Conservation (phyloP, 2,113 vertebrate species). For the Elachura formosa region DNA sequence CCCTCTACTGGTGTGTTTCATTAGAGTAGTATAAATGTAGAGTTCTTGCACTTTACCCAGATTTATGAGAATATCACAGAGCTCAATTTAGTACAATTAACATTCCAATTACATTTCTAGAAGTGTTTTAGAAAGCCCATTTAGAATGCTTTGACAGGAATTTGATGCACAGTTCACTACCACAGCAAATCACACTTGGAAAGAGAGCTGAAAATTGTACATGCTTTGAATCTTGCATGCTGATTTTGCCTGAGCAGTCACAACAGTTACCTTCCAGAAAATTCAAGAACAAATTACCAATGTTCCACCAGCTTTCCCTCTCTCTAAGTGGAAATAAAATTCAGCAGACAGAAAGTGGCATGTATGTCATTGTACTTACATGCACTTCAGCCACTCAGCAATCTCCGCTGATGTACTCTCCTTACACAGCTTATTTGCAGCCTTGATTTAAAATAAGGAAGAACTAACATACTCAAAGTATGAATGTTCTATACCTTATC, state of each 20-base stretch:
- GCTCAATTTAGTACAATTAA: slow-evolving; percentile 28
- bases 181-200: background rate
- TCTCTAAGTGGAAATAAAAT: background rate
- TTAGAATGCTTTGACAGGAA: slow-evolving; percentile 18
- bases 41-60: background rate
- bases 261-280: background rate
- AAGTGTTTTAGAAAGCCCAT: background rate
- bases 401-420: background rate
- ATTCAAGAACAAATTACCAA: background rate
- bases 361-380: background rate
- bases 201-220: background rate
- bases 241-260: background rate
- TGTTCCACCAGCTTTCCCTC: background rate
- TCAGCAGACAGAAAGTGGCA: background rate
- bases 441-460: slow-evolving; percentile 14
- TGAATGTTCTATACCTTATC: background rate
- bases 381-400: background rate
- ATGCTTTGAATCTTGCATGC: background rate
- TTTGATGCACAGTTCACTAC: background rate
- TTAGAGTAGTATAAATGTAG: background rate
- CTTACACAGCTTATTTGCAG: slow-evolving; percentile 4
- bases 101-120: slow-evolving; percentile 5
- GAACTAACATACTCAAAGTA: background rate
- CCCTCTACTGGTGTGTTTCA: background rate
- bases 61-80: slow-evolving; percentile 14